A percentile compares a stretch with the other conserved stretches of the same genome.
Conservation (phyloP, 2,888 invertebrate genomes). For the Trissolcus japonicus region DNA sequence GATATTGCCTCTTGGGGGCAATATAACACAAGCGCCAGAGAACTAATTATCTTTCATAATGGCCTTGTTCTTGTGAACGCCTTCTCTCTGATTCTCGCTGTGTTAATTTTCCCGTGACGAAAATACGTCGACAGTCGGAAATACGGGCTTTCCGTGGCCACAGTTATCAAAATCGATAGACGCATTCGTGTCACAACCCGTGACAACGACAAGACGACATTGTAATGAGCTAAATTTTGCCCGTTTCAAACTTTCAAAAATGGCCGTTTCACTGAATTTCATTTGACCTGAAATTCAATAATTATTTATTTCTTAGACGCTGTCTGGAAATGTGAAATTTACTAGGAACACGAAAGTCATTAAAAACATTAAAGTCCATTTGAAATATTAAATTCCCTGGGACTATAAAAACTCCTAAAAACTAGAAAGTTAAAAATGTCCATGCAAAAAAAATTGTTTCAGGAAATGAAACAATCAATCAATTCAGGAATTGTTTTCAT, state of each 20-base stretch:
- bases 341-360: too few species aligned
- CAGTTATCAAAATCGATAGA: conserved; percentile 42
- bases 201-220: background rate
- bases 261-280: too few species aligned
- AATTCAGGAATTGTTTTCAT: too few species aligned
- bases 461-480: too few species aligned
- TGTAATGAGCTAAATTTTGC: background rate
- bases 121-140: conserved; percentile 46
- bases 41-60: conserved; percentile 57
- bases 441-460: too few species aligned
- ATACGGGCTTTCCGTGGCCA: conserved; percentile 36
- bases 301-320: too few species aligned
- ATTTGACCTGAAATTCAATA: too few species aligned
- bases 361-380: too few species aligned
- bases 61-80: conserved; percentile 52
- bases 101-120: conserved; percentile 46
- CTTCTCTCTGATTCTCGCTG: conserved; percentile 44
- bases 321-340: too few species aligned
- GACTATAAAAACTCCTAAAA: too few species aligned
- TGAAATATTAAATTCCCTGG: too few species aligned
- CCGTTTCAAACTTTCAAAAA: too few species aligned
- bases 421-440: background rate
- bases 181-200: conserved; percentile 2
- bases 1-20: conserved; percentile 54
- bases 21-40: conserved; percentile 49